A percentile compares a stretch with the other conserved stretches of the same genome.
Evolutionary conservation across 2,888 invertebrate species (phyloP).

Genomic region (Drosophila melanocephala): DNA sequence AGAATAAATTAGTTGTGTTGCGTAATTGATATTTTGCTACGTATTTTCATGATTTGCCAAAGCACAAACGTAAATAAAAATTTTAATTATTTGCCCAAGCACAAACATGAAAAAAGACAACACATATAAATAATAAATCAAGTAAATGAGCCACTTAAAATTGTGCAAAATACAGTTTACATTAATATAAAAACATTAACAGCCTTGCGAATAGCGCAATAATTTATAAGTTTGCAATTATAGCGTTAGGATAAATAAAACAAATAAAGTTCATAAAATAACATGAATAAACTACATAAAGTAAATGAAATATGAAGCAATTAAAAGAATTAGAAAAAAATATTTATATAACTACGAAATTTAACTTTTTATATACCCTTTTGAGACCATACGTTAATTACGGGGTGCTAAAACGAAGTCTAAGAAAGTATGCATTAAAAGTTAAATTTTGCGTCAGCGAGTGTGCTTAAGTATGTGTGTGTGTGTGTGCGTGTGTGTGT

Average conservation of each 20-base stretch:
- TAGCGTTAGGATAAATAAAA: too few species aligned
- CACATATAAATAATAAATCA: not conserved
- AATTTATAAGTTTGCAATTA: too few species aligned
- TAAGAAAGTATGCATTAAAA: slow-evolving; percentile 61
- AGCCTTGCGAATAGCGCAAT: not conserved
- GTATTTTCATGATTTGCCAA: not conserved
- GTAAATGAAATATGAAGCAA: too few species aligned
- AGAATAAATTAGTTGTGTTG: not conserved
- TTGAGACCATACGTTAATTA: not conserved
- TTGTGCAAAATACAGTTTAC: not conserved
- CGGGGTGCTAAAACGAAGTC: slow-evolving; percentile 24
- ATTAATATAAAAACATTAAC: not conserved
- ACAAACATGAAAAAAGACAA: not conserved
- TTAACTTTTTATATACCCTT: slow-evolving; percentile 6
- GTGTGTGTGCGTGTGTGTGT: slow-evolving; percentile 8
- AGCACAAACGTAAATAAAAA: not conserved
- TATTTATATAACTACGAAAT: not conserved
- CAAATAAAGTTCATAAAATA: not conserved
- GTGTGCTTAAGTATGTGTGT: slow-evolving; percentile 1
- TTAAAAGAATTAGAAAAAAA: not conserved
- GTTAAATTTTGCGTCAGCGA: slow-evolving; percentile 35
- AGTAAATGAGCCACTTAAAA: not conserved
- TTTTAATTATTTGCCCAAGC: not conserved
- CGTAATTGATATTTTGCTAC: not conserved
- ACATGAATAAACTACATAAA: not conserved